phyloP scores from a whole-genome alignment of 2,888 invertebrate genomes.

The Esperia sulphurella region DNA sequence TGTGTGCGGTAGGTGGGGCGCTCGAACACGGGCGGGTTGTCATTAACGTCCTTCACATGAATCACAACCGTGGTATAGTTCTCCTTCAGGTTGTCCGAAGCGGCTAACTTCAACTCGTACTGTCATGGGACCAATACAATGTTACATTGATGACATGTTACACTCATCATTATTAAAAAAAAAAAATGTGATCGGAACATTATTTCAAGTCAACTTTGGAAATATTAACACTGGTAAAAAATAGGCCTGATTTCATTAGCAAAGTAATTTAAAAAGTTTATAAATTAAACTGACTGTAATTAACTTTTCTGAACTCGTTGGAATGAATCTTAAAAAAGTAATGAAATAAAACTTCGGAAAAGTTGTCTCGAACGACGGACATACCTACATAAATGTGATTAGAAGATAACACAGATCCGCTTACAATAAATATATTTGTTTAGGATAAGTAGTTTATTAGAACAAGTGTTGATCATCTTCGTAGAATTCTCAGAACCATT shows the following conservation, averaged over 20 bases:
- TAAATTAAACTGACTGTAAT: slow-evolving; percentile 35
- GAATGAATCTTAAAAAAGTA: slow-evolving; percentile 1
- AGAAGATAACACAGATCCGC: too few species aligned
- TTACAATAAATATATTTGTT: too few species aligned
- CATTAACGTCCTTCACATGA: slow-evolving; percentile 98
- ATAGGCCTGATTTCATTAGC: background rate
- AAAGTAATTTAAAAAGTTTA: slow-evolving; percentile 19
- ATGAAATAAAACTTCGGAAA: slow-evolving; percentile 2
- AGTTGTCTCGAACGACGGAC: background rate
- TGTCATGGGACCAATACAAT: slow-evolving; percentile 43
- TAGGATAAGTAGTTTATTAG: background rate
- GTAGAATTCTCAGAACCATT: background rate
- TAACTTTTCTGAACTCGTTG: slow-evolving; percentile 40
- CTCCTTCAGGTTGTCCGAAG: slow-evolving; percentile 97
- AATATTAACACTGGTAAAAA: background rate
- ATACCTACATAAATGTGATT: background rate
- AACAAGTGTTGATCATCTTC: background rate
- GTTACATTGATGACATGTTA: background rate
- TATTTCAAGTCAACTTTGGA: background rate
- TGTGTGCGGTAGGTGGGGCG: slow-evolving; percentile 96
- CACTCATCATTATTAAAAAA: background rate
- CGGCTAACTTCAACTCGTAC: slow-evolving; percentile 96
- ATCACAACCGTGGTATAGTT: slow-evolving; percentile 98
- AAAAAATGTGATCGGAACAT: too few species aligned
- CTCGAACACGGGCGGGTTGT: slow-evolving; percentile 98